phyloP scores from a whole-genome alignment of 2,888 invertebrate genomes.

The Geophilus truncorum region DNA sequence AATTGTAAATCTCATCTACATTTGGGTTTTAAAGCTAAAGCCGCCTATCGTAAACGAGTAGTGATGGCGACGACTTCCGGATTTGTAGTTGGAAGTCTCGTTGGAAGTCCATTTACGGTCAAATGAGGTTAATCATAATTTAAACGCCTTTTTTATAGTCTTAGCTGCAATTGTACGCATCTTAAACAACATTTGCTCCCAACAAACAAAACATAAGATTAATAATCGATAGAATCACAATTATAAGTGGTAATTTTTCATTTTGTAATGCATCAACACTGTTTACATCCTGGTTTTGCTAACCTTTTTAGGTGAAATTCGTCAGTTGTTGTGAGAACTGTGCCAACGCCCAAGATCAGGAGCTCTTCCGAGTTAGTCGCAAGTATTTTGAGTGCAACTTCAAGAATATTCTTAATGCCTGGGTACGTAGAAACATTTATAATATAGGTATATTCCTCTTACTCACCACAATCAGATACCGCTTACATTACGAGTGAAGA shows the following conservation, averaged over 20 bases:
- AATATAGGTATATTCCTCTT: neutral
- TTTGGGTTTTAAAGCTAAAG: too few species aligned
- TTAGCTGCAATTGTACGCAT: neutral
- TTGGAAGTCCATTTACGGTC: conserved; percentile 24
- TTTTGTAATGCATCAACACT: neutral
- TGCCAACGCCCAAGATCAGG: conserved; percentile 1
- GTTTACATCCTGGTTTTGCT: neutral
- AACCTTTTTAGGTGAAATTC: neutral
- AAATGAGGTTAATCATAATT: conserved; percentile 22
- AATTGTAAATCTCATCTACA: too few species aligned
- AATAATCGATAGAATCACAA: neutral
- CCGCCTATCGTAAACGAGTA: too few species aligned
- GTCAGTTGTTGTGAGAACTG: neutral
- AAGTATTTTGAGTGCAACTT: neutral
- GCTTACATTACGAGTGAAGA: too few species aligned
- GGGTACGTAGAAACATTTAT: neutral
- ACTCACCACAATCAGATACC: neutral
- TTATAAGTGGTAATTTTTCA: neutral
- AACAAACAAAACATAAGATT: neutral
- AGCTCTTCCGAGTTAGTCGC: neutral
- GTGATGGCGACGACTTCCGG: conserved; percentile 1
- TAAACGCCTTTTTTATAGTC: neutral
- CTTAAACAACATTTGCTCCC: neutral
- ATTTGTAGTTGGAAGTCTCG: conserved; percentile 5
- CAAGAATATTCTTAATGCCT: conserved; percentile 14